Evolutionary conservation across 30 jellyfish, hydroid and myxozoan genomes (phyloP).

Genomic region (Cassiopea andromeda): DNA sequence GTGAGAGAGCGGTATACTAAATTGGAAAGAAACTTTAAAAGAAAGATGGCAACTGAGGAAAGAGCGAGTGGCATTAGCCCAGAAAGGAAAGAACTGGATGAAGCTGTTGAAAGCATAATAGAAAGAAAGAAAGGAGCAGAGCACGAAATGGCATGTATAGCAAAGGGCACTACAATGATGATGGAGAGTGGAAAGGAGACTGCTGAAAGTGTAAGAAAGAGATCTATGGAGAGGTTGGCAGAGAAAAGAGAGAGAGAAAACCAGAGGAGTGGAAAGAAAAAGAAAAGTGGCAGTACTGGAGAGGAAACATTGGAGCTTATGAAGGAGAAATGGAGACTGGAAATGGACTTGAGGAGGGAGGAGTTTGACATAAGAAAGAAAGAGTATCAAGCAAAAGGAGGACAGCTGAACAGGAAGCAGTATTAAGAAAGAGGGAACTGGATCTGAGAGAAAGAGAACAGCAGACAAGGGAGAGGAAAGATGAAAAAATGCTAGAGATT

Average conservation of each 20-base stretch:
- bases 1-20: background rate
- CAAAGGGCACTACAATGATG: background rate
- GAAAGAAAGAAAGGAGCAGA: slow-evolving; percentile 16
- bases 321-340: slow-evolving; percentile 27
- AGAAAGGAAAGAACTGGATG: slow-evolving; percentile 30
- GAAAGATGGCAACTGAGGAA: slow-evolving; percentile 16
- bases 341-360: slow-evolving; percentile 19
- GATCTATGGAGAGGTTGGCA: slow-evolving; percentile 26
- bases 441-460: slow-evolving; percentile 15
- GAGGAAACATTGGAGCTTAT: slow-evolving; percentile 35
- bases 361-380: background rate
- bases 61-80: slow-evolving; percentile 52
- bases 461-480: slow-evolving; percentile 14
- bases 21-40: background rate
- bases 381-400: background rate
- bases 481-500: background rate
- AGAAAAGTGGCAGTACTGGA: slow-evolving; percentile 18
- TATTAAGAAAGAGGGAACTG: slow-evolving; percentile 23
- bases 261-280: background rate
- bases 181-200: slow-evolving; percentile 10
- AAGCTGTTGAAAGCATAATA: slow-evolving; percentile 25
- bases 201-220: slow-evolving; percentile 50
- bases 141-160: background rate
- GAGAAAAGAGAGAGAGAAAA: slow-evolving; percentile 16
- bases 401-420: slow-evolving; percentile 6